Evolutionary conservation across 2,888 invertebrate species (phyloP), one percentile per base, ranked within the genome.

Genomic region (Holacanthella duospinosa): DNA sequence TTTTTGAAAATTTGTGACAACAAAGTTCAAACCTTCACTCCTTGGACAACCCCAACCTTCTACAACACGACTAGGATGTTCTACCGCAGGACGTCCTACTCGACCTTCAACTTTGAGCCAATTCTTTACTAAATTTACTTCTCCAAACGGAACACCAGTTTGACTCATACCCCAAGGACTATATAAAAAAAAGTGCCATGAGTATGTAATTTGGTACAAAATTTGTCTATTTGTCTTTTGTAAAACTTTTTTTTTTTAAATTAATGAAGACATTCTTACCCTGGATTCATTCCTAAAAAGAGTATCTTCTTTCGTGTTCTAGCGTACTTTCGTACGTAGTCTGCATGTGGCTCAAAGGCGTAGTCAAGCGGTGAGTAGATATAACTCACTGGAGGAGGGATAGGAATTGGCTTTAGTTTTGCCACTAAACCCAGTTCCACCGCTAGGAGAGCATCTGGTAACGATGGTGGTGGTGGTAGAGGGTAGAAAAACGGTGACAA

Each of bases 251-350:
- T 27, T 60, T 59, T 62, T 36, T 60, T 29, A 64, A 59, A 61
- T n/a, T n/a, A n/a, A n/a, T n/a, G n/a, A n/a, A n/a, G n/a, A n/a
- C n/a, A 59, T 6, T 44, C 21, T 54, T 48, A 48, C n/a, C 94
- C 94, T 19, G 94, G 93, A 79, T 95, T 95, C 89, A 95, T 93
- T 3, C 94, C 94, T 65, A 95, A 81, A 75, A 90, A 89, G 71
- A 95, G 78, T 53, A 95, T 80, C 68, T 81, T 80, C 77, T 90
- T 92, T 25, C 77, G 77, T 0, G 81, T 80, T 63, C 78, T 81
- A 73, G 77, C 77, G 68, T 87, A 87, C 75, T 84, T 86, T 68
- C 80, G 78, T 16, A 91, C 81, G 78, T 88, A 95, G 71, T 83
- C 81, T 71, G 84, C 82, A 78, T 92, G 91, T 24, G 89, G 82